A percentile compares a stretch with the other conserved stretches of the same genome.
Evolutionary conservation across 2,888 invertebrate genomes (phyloP).

Genomic region (Brachyopa scutellaris): DNA sequence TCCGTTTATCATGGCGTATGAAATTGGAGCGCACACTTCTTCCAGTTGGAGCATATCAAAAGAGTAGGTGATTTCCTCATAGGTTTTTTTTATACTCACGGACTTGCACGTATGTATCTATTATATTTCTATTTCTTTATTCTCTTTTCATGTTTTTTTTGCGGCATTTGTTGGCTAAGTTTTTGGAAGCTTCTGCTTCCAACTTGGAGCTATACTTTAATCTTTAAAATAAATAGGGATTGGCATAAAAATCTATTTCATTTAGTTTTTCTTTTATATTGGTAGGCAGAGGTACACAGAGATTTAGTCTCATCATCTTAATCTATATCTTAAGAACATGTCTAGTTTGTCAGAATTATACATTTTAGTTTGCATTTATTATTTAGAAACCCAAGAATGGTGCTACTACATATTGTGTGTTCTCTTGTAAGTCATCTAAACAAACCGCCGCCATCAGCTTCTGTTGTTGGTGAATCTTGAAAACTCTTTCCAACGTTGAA

Average conservation of each 20-base stretch:
- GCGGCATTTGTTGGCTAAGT: neutral
- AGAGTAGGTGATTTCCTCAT: constrained; percentile 19
- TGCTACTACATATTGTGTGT: too few relatives aligned
- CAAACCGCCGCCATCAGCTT: too few relatives aligned
- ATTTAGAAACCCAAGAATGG: too few relatives aligned
- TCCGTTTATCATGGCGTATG: constrained; percentile 29
- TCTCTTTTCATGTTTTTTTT: neutral
- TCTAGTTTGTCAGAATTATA: too few relatives aligned
- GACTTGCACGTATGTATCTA: constrained; percentile 6
- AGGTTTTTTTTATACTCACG: constrained; percentile 29
- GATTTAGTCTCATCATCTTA: neutral
- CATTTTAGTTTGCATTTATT: too few relatives aligned
- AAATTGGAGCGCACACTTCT: constrained; percentile 50
- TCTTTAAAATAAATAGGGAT: constrained; percentile 33
- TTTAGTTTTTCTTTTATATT: too few relatives aligned
- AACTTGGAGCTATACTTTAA: constrained; percentile 26
- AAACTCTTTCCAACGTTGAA: neutral
- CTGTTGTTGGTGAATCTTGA: neutral
- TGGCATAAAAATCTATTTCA: constrained; percentile 38
- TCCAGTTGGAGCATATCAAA: constrained; percentile 31
- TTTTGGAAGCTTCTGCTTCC: neutral
- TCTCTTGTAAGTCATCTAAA: too few relatives aligned
- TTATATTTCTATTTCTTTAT: neutral
- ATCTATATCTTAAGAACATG: constrained; percentile 1
- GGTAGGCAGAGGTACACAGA: too few relatives aligned